These are phyloP conservation scores for Carassius gibelio DNA, from an alignment of 2,113 vertebrate genomes.

Conservation along the genomic window DNA sequence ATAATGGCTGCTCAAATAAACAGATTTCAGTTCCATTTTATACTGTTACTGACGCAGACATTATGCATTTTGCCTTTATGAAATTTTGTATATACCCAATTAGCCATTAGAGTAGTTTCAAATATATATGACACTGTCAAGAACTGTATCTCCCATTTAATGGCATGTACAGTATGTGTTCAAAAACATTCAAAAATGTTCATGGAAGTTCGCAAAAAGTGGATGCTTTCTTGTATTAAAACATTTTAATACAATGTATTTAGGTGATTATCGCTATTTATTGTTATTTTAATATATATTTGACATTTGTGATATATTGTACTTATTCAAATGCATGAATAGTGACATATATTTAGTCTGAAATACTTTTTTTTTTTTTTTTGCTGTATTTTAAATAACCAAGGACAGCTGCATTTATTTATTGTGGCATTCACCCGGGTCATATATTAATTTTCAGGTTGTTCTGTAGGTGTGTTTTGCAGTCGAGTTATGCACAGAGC, in stretches of 20 bases:
- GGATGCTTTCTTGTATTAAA: background rate
- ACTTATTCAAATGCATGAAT: background rate
- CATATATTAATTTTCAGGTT: background rate
- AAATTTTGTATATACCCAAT: background rate
- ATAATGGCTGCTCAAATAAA: background rate
- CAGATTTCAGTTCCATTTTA: background rate
- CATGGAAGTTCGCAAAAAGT: background rate
- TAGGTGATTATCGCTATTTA: background rate
- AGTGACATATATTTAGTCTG: background rate
- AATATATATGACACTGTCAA: background rate
- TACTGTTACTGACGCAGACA: background rate
- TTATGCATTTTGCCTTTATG: background rate
- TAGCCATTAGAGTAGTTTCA: background rate
- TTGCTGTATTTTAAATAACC: too few relatives aligned
- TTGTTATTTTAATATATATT: background rate
- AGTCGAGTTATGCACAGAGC: background rate
- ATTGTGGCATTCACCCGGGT: background rate
- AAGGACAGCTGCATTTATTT: background rate
- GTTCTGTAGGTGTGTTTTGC: background rate
- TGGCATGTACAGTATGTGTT: background rate
- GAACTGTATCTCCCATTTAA: background rate
- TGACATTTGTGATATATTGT: background rate
- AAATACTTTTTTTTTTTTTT: too few relatives aligned
- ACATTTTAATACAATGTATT: background rate
- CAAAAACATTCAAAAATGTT: background rate